phyloP scores from a whole-genome alignment of 2,797 vertebrate species.

The Sus cebifrons region DNA sequence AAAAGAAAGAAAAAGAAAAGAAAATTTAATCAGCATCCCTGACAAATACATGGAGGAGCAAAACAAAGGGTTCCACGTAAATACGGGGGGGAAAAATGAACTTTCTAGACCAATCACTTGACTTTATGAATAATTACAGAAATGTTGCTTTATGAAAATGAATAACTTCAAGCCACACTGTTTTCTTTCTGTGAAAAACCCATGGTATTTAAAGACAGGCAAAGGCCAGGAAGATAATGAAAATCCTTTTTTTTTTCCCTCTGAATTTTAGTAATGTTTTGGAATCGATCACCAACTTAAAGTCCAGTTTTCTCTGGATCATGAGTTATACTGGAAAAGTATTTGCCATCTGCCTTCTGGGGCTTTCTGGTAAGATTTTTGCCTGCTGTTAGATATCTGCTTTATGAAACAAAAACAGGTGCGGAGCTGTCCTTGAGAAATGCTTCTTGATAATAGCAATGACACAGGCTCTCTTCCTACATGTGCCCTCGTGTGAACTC shows the following conservation, averaged over 20 bases:
- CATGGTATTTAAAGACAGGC: background rate
- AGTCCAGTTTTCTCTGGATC: slow-evolving; percentile 18
- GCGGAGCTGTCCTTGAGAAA: background rate
- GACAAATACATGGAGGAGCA: background rate
- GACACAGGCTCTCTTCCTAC: background rate
- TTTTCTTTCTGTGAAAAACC: background rate
- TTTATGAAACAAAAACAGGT: background rate
- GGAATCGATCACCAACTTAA: background rate
- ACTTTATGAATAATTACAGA: slow-evolving; percentile 14
- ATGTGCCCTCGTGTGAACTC: background rate
- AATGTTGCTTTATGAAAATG: slow-evolving; percentile 41
- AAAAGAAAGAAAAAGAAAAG: background rate
- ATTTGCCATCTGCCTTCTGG: background rate
- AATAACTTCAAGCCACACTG: background rate
- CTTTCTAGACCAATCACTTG: background rate
- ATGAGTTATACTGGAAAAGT: background rate
- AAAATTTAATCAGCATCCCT: background rate
- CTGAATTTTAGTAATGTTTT: too few relatives aligned
- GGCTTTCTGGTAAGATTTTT: background rate
- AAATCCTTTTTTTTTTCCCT: too few relatives aligned
- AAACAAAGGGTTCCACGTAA: slow-evolving; percentile 17
- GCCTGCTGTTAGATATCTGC: background rate
- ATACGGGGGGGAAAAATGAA: background rate
- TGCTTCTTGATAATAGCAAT: background rate
- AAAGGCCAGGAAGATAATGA: background rate